Evolutionary conservation across 2,888 invertebrate genomes (phyloP).

Genomic region (Sericinus montela): DNA sequence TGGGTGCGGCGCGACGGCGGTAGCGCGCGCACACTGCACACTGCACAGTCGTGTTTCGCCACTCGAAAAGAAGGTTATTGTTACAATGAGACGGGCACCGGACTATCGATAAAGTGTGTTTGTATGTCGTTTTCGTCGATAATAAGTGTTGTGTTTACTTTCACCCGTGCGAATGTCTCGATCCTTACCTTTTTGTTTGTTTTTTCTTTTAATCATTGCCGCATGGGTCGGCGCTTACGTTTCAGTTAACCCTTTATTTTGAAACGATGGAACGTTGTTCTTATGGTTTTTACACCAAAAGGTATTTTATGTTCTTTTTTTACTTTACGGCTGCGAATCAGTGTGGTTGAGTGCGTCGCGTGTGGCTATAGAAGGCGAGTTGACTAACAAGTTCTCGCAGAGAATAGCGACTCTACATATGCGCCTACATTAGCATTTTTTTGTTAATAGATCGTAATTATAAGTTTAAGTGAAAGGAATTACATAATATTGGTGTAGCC

Average conservation of each 20-base stretch:
- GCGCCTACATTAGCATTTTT: conserved; percentile 27
- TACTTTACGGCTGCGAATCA: conserved; percentile 69
- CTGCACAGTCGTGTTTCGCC: conserved; percentile 67
- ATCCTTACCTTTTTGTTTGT: conserved; percentile 73
- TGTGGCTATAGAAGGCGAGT: conserved; percentile 52
- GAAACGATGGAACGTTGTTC: conserved; percentile 89
- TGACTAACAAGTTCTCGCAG: conserved; percentile 32
- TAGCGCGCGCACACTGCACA: conserved; percentile 47
- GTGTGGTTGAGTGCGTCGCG: conserved; percentile 66
- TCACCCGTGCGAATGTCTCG: conserved; percentile 78
- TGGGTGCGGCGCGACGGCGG: conserved; percentile 51
- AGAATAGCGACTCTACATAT: conserved; percentile 29
- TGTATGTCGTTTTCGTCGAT: conserved; percentile 79
- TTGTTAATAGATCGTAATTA: conserved; percentile 18
- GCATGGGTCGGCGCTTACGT: conserved; percentile 76
- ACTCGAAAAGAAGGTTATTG: conserved; percentile 74
- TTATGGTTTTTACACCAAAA: conserved; percentile 90
- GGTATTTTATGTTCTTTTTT: conserved; percentile 83
- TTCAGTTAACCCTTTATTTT: conserved; percentile 78
- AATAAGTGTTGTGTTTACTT: conserved; percentile 79
- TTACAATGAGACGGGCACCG: conserved; percentile 71
- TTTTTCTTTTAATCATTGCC: conserved; percentile 71
- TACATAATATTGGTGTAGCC: too few relatives aligned
- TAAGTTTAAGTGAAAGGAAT: conserved; percentile 20
- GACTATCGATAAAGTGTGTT: conserved; percentile 79